Evolutionary conservation across 2,797 vertebrate genomes (phyloP).

Genomic region (Gymnodraco acuticeps): DNA sequence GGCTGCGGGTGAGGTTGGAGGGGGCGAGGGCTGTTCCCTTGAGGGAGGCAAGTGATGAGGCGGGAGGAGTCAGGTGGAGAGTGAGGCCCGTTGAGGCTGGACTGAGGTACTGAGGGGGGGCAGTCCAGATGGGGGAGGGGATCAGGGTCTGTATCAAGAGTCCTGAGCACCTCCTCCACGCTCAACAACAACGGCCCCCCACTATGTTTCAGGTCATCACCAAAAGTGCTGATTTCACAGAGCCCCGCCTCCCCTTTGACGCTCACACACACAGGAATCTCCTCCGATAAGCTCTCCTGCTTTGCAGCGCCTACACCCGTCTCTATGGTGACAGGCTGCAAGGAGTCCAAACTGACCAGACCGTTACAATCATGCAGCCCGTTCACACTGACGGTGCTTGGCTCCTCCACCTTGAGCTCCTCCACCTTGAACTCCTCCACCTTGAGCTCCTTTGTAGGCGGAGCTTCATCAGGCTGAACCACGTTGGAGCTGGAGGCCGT

Average conservation of each 20-base stretch:
- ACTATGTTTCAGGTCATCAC: slow-evolving; percentile 92
- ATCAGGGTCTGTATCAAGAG: slow-evolving; percentile 92
- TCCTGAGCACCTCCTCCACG: slow-evolving; percentile 96
- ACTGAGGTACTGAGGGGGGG: slow-evolving; percentile 81
- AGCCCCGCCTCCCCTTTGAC: slow-evolving; percentile 86
- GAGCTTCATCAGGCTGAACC: slow-evolving; percentile 71
- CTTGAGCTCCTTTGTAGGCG: slow-evolving; percentile 77
- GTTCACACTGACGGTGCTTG: slow-evolving; percentile 86
- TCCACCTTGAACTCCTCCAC: slow-evolving; percentile 83
- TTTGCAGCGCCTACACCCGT: slow-evolving; percentile 84
- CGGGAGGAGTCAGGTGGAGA: slow-evolving; percentile 77
- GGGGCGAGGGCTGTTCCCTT: slow-evolving; percentile 77
- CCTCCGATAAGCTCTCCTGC: slow-evolving; percentile 87
- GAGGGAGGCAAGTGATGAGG: slow-evolving; percentile 74
- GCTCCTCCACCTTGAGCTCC: slow-evolving; percentile 79
- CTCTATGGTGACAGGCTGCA: slow-evolving; percentile 75
- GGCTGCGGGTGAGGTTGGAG: slow-evolving; percentile 86
- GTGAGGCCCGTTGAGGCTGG: slow-evolving; percentile 88
- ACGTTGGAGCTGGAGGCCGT: slow-evolving; percentile 84
- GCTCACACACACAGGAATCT: slow-evolving; percentile 89
- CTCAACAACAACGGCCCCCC: slow-evolving; percentile 93
- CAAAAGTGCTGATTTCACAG: slow-evolving; percentile 90
- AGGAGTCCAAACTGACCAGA: slow-evolving; percentile 86
- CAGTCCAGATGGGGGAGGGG: slow-evolving; percentile 73
- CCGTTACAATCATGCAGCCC: slow-evolving; percentile 95